These are phyloP conservation scores for Microtus californicus DNA, from an alignment of 2,797 vertebrate species.

Conservation along the genomic window DNA sequence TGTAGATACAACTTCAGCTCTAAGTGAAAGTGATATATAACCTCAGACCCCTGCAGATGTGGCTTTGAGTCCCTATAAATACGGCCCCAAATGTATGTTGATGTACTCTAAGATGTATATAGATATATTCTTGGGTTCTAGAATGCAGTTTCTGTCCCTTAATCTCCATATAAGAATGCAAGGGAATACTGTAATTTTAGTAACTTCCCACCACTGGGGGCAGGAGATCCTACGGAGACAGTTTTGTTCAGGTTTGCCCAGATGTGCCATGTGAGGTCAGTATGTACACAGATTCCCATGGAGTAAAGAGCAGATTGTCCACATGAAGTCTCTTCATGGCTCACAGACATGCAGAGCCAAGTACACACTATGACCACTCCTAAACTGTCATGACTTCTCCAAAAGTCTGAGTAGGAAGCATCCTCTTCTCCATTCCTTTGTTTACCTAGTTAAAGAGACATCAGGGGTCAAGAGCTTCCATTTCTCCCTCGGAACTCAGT, in stretches of 20 bases:
- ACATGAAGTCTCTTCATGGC: accelerated
- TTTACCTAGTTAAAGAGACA: background rate
- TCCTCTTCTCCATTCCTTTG: background rate
- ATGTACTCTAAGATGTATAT: background rate
- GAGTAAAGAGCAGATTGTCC: too few species aligned
- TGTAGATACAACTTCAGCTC: background rate
- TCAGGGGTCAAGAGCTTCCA: too few species aligned
- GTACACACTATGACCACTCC: background rate
- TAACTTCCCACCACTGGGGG: background rate
- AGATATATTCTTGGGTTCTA: background rate
- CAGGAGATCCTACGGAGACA: background rate
- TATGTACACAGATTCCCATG: accelerated
- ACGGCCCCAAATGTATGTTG: too few species aligned
- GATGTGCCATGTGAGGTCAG: background rate
- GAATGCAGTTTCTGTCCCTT: too few species aligned
- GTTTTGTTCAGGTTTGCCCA: background rate
- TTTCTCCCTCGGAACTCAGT: background rate
- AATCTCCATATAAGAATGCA: background rate
- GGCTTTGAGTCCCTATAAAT: background rate
- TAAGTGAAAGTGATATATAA: background rate
- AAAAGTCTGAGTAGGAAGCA: accelerated
- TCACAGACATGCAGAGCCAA: background rate
- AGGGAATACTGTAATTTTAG: background rate
- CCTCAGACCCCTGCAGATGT: background rate
- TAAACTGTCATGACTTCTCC: background rate